Evolutionary conservation across 2,797 vertebrate species (phyloP).

Genomic region (Pelobates cultripes): DNA sequence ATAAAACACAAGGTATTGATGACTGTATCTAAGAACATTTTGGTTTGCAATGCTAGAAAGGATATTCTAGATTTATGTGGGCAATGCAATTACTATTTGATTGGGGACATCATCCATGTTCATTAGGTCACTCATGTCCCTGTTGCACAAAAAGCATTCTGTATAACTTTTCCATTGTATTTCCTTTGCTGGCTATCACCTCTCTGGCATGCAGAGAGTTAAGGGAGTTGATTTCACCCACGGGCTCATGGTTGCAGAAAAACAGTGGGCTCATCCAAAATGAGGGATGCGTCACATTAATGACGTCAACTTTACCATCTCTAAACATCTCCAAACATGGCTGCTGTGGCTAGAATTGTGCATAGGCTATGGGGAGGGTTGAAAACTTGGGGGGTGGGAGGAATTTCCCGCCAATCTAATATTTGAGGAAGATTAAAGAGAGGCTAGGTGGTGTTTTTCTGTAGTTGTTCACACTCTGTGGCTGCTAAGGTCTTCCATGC

Average conservation of each 20-base stretch:
- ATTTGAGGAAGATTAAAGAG: slow-evolving; percentile 9
- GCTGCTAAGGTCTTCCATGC: slow-evolving; percentile 25
- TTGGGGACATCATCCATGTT: background rate
- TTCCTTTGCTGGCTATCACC: no score
- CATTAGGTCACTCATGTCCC: background rate
- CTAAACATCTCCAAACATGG: slow-evolving; percentile 14
- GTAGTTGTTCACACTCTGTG: slow-evolving; percentile 31
- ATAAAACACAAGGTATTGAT: no score
- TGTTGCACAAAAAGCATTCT: no score
- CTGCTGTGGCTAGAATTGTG: background rate
- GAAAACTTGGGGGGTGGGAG: background rate
- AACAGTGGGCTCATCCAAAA: background rate
- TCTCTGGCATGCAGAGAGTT: background rate
- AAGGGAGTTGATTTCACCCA: background rate
- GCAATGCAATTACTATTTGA: background rate
- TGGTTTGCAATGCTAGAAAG: slow-evolving; percentile 2
- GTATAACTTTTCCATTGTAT: background rate
- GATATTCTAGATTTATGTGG: background rate
- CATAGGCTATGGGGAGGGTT: background rate
- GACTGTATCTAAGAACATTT: background rate
- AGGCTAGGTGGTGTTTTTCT: slow-evolving; percentile 9
- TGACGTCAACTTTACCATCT: slow-evolving; percentile 4
- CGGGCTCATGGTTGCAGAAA: background rate
- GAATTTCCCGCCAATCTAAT: slow-evolving; percentile 15
- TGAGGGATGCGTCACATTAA: slow-evolving; percentile 1